Conservation (phyloP, 1,140 invertebrate species). For the Diorhabda elongata region DNA sequence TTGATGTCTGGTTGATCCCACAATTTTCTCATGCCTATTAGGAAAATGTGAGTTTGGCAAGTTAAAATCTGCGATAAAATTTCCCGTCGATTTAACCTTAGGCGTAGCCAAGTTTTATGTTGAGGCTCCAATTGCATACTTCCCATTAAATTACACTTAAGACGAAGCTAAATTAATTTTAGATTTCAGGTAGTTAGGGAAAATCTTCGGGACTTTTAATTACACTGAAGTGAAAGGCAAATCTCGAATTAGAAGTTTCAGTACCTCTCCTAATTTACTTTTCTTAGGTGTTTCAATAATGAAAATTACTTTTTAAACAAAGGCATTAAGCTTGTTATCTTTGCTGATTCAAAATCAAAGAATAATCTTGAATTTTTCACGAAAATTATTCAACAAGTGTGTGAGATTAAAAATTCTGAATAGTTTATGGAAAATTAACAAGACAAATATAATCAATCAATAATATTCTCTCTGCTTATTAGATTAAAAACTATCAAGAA, state of each 20-base stretch:
- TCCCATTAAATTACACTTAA: constrained; percentile 31
- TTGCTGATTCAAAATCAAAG: too few relatives aligned
- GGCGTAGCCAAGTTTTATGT: constrained; percentile 25
- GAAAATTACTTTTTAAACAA: constrained; percentile 12
- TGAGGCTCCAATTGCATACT: constrained; percentile 28
- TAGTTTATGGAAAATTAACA: too few relatives aligned
- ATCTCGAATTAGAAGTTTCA: constrained; percentile 24
- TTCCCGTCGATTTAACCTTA: constrained; percentile 29
- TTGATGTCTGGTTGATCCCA: neutral
- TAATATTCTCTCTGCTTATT: too few relatives aligned
- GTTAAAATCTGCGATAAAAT: constrained; percentile 29
- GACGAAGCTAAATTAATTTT: constrained; percentile 33
- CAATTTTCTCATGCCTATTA: constrained; percentile 5
- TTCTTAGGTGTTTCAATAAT: constrained; percentile 10
- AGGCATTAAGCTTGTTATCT: neutral
- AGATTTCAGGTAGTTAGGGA: constrained; percentile 34
- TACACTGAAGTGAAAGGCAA: constrained; percentile 30
- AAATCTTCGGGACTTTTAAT: constrained; percentile 32
- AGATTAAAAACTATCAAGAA: too few relatives aligned
- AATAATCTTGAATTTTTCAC: too few relatives aligned
- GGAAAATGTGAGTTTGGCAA: constrained; percentile 21
- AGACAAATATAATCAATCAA: too few relatives aligned
- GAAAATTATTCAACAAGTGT: too few relatives aligned
- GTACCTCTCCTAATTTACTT: constrained; percentile 27
- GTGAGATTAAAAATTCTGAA: too few relatives aligned